phyloP scores from a whole-genome alignment of 2,888 invertebrate genomes.

The Rhogogaster chlorosoma region DNA sequence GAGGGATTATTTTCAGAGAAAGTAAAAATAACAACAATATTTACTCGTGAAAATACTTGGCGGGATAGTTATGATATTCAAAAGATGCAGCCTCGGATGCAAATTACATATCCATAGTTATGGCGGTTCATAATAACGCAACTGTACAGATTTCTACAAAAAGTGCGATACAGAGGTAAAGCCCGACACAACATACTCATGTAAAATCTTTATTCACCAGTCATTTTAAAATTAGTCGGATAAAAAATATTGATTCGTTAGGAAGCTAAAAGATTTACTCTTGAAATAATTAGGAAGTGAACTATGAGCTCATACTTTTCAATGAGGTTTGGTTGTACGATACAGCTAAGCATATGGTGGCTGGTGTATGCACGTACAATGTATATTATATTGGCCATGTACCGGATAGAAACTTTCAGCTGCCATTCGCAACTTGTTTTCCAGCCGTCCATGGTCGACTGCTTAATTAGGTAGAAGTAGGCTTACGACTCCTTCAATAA shows the following conservation, averaged over 20 bases:
- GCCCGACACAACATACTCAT: neutral
- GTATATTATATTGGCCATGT: constrained; percentile 40
- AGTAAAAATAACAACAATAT: constrained; percentile 12
- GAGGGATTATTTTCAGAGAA: neutral
- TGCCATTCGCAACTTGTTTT: constrained; percentile 44
- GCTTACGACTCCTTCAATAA: constrained; percentile 38
- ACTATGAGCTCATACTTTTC: neutral
- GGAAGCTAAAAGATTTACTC: neutral
- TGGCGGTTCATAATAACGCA: neutral
- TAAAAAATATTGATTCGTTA: neutral
- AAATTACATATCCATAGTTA: neutral
- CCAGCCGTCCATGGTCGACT: constrained; percentile 47
- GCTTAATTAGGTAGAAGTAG: constrained; percentile 46
- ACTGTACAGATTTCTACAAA: neutral
- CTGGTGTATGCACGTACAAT: constrained; percentile 12
- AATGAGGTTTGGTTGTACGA: neutral
- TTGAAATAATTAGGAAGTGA: neutral
- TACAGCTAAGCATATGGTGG: constrained; percentile 23
- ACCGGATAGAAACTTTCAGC: constrained; percentile 47
- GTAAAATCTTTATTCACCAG: neutral
- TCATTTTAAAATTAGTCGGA: neutral
- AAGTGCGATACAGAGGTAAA: neutral
- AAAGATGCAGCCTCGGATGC: neutral
- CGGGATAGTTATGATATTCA: neutral
- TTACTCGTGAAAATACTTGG: neutral